phyloP scores from a whole-genome alignment of 2,797 vertebrate species.

The Pseudocheirus occidentalis region DNA sequence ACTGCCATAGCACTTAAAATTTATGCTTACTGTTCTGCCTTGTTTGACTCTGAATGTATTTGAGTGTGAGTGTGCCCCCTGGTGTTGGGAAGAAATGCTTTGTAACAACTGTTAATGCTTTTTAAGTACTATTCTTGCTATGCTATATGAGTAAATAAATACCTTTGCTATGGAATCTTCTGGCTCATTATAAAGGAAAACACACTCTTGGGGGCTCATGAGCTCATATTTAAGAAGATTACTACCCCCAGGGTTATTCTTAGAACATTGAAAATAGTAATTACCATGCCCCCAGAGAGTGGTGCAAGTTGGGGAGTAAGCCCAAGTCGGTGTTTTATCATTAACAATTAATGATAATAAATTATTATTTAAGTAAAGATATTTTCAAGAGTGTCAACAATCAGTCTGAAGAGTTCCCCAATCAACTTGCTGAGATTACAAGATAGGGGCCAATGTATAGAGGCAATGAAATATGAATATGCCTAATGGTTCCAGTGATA shows the following conservation, averaged over 20 bases:
- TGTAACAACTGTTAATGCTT: background rate
- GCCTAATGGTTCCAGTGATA: background rate
- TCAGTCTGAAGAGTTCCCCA: background rate
- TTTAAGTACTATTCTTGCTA: background rate
- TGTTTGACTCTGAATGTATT: background rate
- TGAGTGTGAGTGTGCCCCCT: background rate
- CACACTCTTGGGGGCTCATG: background rate
- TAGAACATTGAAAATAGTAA: background rate
- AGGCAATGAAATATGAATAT: background rate
- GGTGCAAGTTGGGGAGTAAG: background rate
- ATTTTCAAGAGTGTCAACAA: background rate
- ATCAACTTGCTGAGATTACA: background rate
- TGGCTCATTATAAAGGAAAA: background rate
- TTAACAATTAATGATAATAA: background rate
- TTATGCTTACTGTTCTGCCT: background rate
- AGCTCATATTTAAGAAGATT: background rate
- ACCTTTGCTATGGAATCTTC: background rate
- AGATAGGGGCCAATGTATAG: background rate
- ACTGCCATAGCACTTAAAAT: background rate
- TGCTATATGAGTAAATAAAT: background rate
- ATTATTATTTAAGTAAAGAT: background rate
- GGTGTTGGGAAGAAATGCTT: background rate
- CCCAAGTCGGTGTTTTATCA: background rate
- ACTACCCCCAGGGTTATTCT: background rate
- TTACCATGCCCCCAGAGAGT: background rate